Evolutionary conservation across 2,113 vertebrate species (phyloP).

Genomic region (Miniopterus natalensis): DNA sequence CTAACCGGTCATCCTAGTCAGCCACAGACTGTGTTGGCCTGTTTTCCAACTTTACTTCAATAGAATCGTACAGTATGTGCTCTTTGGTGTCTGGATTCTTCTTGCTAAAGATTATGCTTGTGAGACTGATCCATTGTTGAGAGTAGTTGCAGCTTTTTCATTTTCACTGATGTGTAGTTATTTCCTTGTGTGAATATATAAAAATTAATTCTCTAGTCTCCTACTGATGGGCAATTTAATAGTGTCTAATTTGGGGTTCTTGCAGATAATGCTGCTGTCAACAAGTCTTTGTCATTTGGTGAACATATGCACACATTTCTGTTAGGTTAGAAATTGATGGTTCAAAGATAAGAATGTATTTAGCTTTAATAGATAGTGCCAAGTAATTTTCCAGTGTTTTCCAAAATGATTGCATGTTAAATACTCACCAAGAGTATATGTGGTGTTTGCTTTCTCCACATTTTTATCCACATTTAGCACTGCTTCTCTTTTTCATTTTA

Average conservation of each 20-base stretch:
- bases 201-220: not conserved
- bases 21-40: not conserved
- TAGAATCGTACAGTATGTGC: not conserved
- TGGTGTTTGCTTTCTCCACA: not conserved
- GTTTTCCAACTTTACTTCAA: not conserved
- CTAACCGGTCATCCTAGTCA: not conserved
- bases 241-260: not conserved
- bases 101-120: not conserved
- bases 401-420: not conserved
- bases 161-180: not conserved
- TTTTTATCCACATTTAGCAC: not conserved
- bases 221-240: not conserved
- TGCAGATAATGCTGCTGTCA: not conserved
- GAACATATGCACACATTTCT: not conserved
- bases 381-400: not conserved
- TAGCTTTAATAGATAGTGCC: not conserved
- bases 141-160: not conserved
- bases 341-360: not conserved
- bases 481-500: conserved; percentile 16
- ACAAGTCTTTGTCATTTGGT: not conserved
- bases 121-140: not conserved
- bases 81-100: not conserved
- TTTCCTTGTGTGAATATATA: not conserved
- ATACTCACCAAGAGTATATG: not conserved
- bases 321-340: not conserved